Evolutionary conservation across 2,888 invertebrate species (phyloP).

Genomic region (Torymus tubicola): DNA sequence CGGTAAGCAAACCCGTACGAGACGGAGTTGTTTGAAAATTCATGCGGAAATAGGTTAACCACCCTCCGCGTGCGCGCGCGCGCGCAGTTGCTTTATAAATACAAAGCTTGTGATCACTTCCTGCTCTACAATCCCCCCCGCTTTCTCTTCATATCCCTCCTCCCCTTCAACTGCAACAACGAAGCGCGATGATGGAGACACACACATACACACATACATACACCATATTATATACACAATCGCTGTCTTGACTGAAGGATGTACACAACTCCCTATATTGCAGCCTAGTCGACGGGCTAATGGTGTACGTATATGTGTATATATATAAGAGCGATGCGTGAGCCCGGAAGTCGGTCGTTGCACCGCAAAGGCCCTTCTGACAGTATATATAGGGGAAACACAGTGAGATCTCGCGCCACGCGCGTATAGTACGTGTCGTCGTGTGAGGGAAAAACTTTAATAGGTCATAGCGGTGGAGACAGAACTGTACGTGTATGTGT

Average conservation of each 20-base stretch:
- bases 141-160: no score
- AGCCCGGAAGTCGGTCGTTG: slow-evolving; percentile 40
- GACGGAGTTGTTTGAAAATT: slow-evolving; percentile 6
- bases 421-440: background rate
- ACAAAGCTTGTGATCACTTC: slow-evolving; percentile 17
- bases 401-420: background rate
- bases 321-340: slow-evolving; percentile 2
- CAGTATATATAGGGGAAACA: background rate
- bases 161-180: no score
- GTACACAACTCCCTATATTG: background rate
- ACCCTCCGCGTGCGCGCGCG: background rate
- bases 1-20: background rate
- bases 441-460: slow-evolving; percentile 32
- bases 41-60: slow-evolving; percentile 37
- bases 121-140: background rate
- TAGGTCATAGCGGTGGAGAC: slow-evolving; percentile 34
- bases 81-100: no score
- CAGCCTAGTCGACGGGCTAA: slow-evolving; percentile 1
- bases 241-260: no score
- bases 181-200: no score
- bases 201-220: no score
- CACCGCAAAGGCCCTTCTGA: slow-evolving; percentile 19
- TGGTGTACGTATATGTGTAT: background rate
- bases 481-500: background rate
- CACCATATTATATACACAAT: no score